These are phyloP conservation scores for Amorpha juglandis DNA, from an alignment of 2,888 invertebrate species.

Conservation along the genomic window DNA sequence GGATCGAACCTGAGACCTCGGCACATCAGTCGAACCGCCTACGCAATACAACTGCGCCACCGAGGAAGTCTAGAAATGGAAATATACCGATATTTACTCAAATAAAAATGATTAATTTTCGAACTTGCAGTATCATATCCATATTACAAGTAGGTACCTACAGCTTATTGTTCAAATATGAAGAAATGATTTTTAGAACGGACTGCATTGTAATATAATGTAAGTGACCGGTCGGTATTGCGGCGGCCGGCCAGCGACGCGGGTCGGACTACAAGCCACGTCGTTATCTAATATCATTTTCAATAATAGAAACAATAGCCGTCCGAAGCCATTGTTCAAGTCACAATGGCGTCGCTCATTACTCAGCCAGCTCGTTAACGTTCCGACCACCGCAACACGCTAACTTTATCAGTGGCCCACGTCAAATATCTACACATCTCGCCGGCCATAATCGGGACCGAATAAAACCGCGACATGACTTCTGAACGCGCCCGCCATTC, in stretches of 20 bases:
- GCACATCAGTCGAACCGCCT: no score
- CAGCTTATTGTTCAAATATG: not conserved
- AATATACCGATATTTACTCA: no score
- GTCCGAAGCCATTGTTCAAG: constrained; percentile 75
- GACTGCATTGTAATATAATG: constrained; percentile 21
- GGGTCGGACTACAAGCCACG: constrained; percentile 32
- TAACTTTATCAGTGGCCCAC: constrained; percentile 79
- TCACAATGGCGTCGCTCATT: constrained; percentile 80
- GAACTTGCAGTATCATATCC: no score
- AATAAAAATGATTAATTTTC: no score
- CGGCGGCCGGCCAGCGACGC: constrained; percentile 7
- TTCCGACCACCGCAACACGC: constrained; percentile 73
- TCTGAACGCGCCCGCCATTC: constrained; percentile 49
- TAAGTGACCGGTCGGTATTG: constrained; percentile 4
- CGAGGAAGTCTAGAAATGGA: no score
- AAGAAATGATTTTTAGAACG: constrained; percentile 30
- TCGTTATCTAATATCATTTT: constrained; percentile 65
- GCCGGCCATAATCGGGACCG: constrained; percentile 74
- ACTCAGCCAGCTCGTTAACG: constrained; percentile 81
- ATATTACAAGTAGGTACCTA: no score
- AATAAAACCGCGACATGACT: constrained; percentile 70
- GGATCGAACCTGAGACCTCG: no score
- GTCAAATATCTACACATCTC: constrained; percentile 81
- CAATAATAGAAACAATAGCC: constrained; percentile 80
- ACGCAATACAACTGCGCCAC: no score